Conservation (phyloP, 2,113 vertebrate species). For the Sylvilagus bachmani region DNA sequence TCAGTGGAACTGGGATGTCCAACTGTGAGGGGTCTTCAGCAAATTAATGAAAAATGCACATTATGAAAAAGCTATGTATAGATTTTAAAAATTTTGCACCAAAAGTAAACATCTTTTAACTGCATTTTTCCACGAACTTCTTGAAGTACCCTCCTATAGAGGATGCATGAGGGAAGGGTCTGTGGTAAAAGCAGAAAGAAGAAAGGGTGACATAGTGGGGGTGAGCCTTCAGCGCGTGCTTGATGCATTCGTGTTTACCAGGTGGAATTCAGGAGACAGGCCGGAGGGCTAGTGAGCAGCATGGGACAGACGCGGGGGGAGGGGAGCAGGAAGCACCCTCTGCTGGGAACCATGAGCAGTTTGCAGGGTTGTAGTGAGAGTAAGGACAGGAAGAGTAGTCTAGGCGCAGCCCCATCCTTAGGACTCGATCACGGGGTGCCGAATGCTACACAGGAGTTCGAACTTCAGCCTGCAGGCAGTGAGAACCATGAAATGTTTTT, state of each 20-base stretch:
- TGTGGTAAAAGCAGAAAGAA: background rate
- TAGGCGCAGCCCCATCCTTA: background rate
- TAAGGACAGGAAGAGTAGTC: background rate
- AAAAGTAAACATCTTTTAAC: no score
- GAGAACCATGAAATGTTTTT: slow-evolving; percentile 20
- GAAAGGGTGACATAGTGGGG: background rate
- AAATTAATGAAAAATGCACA: no score
- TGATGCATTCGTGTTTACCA: background rate
- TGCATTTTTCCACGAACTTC: no score
- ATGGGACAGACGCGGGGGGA: background rate
- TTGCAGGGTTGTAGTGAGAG: background rate
- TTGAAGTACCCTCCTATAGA: no score
- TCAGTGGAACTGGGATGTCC: background rate
- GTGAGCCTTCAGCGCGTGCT: background rate
- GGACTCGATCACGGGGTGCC: background rate
- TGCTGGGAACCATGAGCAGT: background rate
- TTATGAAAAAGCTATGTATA: no score
- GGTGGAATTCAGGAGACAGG: background rate
- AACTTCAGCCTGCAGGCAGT: background rate
- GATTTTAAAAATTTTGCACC: no score
- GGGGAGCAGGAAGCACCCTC: background rate
- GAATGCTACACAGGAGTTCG: background rate
- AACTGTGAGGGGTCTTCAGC: background rate
- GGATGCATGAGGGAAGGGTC: background rate
- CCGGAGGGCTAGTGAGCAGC: background rate